phyloP scores from a whole-genome alignment of 2,797 vertebrate species.

The Yasuhikotakia modesta region DNA sequence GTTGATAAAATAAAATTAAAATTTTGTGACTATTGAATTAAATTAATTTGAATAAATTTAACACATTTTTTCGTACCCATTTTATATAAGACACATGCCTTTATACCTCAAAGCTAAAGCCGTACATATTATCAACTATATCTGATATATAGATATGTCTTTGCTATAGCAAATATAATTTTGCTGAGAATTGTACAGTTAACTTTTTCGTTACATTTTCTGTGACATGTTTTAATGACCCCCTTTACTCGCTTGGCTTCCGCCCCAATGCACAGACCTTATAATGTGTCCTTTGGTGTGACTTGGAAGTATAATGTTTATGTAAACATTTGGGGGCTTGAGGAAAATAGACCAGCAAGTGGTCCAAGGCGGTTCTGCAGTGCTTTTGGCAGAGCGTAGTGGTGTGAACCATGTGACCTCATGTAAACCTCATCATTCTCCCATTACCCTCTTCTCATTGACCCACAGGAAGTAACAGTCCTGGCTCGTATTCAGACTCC shows the following conservation, averaged over 20 bases:
- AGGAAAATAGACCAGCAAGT: slow-evolving; percentile 7
- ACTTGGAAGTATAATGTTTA: not conserved
- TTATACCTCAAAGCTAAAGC: too few relatives aligned
- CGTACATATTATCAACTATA: too few relatives aligned
- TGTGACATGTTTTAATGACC: not conserved
- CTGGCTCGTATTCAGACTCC: slow-evolving; percentile 43
- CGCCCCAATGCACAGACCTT: not conserved
- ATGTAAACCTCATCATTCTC: slow-evolving; percentile 22
- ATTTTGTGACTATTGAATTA: too few relatives aligned
- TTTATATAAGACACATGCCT: too few relatives aligned
- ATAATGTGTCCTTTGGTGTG: not conserved
- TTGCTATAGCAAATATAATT: too few relatives aligned
- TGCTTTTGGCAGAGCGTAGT: not conserved
- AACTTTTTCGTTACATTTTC: not conserved
- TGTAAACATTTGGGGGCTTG: not conserved
- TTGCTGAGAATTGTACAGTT: too few relatives aligned
- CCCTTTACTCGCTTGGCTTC: not conserved
- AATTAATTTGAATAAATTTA: too few relatives aligned
- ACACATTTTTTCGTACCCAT: too few relatives aligned
- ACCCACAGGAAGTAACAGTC: slow-evolving; percentile 50
- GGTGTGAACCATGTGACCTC: slow-evolving; percentile 47
- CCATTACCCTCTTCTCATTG: slow-evolving; percentile 13
- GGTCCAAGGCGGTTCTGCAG: not conserved
- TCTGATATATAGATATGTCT: too few relatives aligned
- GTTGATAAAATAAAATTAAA: not conserved